Conservation (phyloP, 2,888 invertebrate genomes). For the Anodontia alba region DNA sequence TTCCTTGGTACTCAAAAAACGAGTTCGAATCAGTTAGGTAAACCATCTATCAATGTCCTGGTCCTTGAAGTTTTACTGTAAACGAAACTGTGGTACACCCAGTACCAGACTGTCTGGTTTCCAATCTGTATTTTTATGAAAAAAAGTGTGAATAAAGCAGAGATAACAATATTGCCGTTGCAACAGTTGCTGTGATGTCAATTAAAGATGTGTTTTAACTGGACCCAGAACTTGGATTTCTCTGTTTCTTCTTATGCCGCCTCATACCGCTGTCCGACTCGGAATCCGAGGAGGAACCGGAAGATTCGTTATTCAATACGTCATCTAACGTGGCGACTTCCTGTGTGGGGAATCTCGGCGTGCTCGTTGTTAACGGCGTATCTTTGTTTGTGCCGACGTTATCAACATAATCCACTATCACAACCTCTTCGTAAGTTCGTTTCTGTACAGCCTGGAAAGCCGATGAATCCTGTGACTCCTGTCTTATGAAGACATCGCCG, state of each 20-base stretch:
- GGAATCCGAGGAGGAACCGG: not conserved
- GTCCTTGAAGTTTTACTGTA: no score
- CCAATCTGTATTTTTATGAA: no score
- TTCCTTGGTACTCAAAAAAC: no score
- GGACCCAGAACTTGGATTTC: constrained; percentile 7
- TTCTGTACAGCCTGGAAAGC: not conserved
- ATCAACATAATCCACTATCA: constrained; percentile 2
- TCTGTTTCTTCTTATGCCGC: not conserved
- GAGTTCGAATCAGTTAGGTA: no score
- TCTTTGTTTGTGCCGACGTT: not conserved
- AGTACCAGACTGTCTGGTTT: no score
- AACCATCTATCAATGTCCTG: no score
- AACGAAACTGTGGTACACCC: no score
- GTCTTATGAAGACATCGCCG: not conserved
- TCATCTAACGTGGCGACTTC: not conserved
- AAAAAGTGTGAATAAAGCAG: no score
- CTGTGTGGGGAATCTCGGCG: not conserved
- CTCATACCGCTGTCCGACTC: constrained; percentile 1
- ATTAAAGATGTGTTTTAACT: no score
- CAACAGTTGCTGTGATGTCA: no score
- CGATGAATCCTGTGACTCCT: not conserved
- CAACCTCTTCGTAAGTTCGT: constrained; percentile 4
- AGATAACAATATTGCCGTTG: no score
- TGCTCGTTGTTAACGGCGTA: not conserved
- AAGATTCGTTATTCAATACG: not conserved